Evolutionary conservation across 2,888 invertebrate species (phyloP).

Genomic region (Eremobia ochroleuca): DNA sequence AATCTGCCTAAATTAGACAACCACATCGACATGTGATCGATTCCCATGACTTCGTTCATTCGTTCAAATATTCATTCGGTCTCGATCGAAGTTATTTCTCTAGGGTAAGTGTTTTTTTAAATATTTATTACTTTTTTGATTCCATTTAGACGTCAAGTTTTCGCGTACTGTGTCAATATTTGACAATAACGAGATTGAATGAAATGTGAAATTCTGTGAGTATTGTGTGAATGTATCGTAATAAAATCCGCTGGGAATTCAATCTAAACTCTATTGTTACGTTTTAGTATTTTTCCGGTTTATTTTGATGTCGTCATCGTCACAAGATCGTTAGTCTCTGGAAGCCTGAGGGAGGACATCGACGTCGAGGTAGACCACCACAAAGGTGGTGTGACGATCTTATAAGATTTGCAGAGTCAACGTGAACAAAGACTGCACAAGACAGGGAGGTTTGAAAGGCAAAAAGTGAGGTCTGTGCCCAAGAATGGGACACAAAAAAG

Average conservation of each 20-base stretch:
- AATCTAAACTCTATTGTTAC: conserved; percentile 24
- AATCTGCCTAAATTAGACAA: conserved; percentile 58
- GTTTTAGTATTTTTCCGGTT: conserved; percentile 4
- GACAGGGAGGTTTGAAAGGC: too few relatives aligned
- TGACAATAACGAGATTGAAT: conserved; percentile 14
- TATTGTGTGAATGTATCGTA: conserved; percentile 1
- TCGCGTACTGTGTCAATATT: conserved; percentile 38
- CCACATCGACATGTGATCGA: conserved; percentile 53
- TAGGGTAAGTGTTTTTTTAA: conserved; percentile 50
- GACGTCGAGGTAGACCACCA: not conserved
- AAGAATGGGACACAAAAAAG: too few relatives aligned
- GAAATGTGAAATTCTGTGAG: conserved; percentile 7
- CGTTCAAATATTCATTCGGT: conserved; percentile 63
- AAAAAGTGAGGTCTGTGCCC: too few relatives aligned
- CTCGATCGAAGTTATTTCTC: conserved; percentile 55
- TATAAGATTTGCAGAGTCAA: too few relatives aligned
- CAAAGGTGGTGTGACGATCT: not conserved
- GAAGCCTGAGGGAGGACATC: not conserved
- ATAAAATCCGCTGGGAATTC: not conserved
- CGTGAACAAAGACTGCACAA: too few relatives aligned
- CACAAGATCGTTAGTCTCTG: not conserved
- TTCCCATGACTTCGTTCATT: conserved; percentile 48
- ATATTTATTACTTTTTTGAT: conserved; percentile 40
- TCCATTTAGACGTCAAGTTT: conserved; percentile 9
- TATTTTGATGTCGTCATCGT: not conserved